Evolutionary conservation across 2,888 invertebrate genomes (phyloP).

Genomic region (Phalera bucephala): DNA sequence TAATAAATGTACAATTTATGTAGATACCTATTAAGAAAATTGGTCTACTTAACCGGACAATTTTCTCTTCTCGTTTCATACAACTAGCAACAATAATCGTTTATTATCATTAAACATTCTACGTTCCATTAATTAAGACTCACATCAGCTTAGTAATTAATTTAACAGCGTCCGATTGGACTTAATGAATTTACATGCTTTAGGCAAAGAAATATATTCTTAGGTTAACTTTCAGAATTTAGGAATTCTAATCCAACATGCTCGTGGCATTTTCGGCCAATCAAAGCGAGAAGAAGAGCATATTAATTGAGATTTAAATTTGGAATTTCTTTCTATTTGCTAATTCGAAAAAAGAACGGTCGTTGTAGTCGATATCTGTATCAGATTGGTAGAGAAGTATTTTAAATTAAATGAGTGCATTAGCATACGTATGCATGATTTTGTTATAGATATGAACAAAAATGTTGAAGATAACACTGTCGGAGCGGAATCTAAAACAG

Average conservation of each 20-base stretch:
- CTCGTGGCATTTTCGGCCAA: constrained; percentile 11
- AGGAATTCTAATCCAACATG: not conserved
- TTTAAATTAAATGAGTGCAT: not conserved
- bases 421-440: constrained; percentile 1
- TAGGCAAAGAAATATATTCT: too few relatives aligned
- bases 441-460: not conserved
- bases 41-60: not conserved
- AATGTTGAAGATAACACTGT: not conserved
- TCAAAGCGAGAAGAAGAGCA: constrained; percentile 6
- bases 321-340: constrained; percentile 3
- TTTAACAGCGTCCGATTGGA: constrained; percentile 6
- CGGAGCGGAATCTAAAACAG: not conserved
- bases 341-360: not conserved
- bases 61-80: constrained; percentile 1
- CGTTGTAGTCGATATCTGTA: not conserved
- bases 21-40: too few relatives aligned
- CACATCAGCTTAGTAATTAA: constrained; percentile 25
- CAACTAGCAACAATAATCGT: constrained; percentile 21
- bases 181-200: constrained; percentile 29
- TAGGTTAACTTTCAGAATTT: not conserved
- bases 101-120: constrained; percentile 26
- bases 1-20: too few relatives aligned
- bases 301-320: constrained; percentile 16
- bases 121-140: constrained; percentile 30
- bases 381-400: not conserved